A percentile compares a stretch with the other conserved stretches of the same genome.
Conservation (phyloP, 2,113 vertebrate genomes). For the Chitala chitala region DNA sequence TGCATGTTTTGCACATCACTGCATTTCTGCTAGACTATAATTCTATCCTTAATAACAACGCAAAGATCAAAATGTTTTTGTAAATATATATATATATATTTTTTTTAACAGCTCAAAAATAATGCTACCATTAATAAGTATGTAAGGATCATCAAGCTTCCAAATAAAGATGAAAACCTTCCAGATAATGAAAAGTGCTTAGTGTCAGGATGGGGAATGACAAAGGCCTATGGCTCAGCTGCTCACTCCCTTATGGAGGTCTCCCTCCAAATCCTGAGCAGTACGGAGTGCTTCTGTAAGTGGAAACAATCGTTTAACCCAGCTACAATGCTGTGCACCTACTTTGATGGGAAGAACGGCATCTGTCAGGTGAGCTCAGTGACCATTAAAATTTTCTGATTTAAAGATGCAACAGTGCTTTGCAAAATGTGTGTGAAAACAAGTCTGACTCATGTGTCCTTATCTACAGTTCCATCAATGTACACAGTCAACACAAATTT, state of each 20-base stretch:
- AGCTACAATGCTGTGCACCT: constrained; percentile 12
- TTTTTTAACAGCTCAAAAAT: background rate
- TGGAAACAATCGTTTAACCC: background rate
- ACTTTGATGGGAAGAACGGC: background rate
- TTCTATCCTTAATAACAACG: too few relatives aligned
- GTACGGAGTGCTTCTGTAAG: background rate
- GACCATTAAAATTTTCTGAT: background rate
- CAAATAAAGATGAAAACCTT: background rate
- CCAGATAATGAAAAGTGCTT: constrained; percentile 1
- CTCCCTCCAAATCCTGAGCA: background rate
- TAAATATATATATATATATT: background rate
- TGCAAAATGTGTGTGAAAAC: background rate
- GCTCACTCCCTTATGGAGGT: background rate
- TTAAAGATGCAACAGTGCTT: background rate
- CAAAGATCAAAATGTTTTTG: background rate
- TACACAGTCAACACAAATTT: background rate
- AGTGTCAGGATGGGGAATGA: constrained; percentile 19
- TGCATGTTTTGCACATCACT: too few relatives aligned
- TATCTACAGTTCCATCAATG: background rate
- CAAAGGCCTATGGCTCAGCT: background rate
- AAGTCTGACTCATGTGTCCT: background rate
- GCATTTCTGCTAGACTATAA: too few relatives aligned
- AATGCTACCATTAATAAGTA: constrained; percentile 6
- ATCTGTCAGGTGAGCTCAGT: constrained; percentile 11
- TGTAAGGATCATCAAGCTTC: constrained; percentile 1